Evolutionary conservation across 2,888 invertebrate species (phyloP), one percentile per base, ranked within the genome.

Genomic region (Meandrusa payeni): DNA sequence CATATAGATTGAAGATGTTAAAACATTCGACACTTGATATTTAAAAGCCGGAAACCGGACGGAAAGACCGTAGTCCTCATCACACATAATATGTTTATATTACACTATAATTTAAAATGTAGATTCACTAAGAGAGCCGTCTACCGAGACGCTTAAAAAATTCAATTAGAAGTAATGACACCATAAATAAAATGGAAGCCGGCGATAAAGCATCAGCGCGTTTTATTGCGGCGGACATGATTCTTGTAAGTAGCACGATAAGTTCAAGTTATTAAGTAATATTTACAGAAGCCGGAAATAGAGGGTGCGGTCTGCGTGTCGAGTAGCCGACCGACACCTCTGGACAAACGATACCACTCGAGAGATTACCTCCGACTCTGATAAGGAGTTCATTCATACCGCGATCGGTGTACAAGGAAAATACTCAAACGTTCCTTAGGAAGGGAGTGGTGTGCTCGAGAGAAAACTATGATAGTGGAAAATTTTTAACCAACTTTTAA

Each of bases 221-320:
- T 9, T 20, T 41, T 33, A 41, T 41, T 41, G 11, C 31, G 17
- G 19, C 40, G 26, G 26, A 41, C 32, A 15, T 15, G 12, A 20
- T 33, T 39, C 9, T 39, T 28, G 22, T 27, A 20, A 19, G 19
- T 6, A n/a, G 2, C 13, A 13, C 19, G 33, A 34, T 41, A 41
- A 27, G 13, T 41, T 33, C 5, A 12, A 32, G 20, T 28, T 34
- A 34, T 23, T 26, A 28, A 38, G 15, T 17, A 69, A 65, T 73
- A 66, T 76, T 76, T 69, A 61, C 54, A 50, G 51, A 50, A 61
- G 55, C 65, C 72, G 76, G 76, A 76, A 72, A 69, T 52, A 54
- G 56, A 58, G 55, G 69, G 69, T 53, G 65, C 59, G 63, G 59
- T 57, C 46, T 32, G 23, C 36, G 31, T 41, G 44, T 24, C 40